phyloP scores from a whole-genome alignment of 2,113 vertebrate genomes.

The Ochotona princeps region DNA sequence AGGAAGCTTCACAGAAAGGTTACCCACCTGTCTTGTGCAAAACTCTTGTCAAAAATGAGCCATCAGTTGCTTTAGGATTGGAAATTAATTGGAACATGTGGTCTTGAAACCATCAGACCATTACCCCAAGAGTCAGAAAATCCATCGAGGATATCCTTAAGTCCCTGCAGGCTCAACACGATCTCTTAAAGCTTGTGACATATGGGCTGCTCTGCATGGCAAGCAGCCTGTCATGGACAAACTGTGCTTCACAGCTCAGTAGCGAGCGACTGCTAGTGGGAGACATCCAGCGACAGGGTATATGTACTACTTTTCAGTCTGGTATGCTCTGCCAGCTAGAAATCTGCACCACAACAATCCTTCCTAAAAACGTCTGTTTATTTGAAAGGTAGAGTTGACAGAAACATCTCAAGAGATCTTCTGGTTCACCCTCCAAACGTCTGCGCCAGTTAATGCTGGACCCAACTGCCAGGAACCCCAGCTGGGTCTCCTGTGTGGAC shows the following conservation, averaged over 20 bases:
- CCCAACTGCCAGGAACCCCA: too few relatives aligned
- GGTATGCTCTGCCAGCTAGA: slow-evolving; percentile 46
- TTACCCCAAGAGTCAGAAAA: slow-evolving; percentile 13
- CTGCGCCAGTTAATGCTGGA: too few relatives aligned
- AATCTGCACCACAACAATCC: neutral
- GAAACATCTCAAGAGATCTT: too few relatives aligned
- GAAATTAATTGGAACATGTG: slow-evolving; percentile 24
- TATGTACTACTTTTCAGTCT: neutral
- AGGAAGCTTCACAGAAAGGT: slow-evolving; percentile 22
- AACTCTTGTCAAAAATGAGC: slow-evolving; percentile 45
- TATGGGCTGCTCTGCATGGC: neutral
- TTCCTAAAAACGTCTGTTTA: too few relatives aligned
- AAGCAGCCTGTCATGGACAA: neutral
- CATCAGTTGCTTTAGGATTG: slow-evolving; percentile 30
- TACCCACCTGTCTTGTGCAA: neutral
- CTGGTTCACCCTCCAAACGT: too few relatives aligned
- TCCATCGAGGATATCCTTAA: neutral
- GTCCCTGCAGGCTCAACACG: slow-evolving; percentile 8
- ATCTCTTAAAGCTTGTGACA: slow-evolving; percentile 4
- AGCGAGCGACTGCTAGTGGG: neutral
- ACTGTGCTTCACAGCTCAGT: slow-evolving; percentile 27
- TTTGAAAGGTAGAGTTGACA: too few relatives aligned
- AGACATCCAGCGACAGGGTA: neutral
- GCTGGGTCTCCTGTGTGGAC: too few relatives aligned
- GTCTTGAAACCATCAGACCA: slow-evolving; percentile 16